Base-by-base conservation (phyloP, 2,888 invertebrate species). In the Meghimatium bilineatum region DNA sequence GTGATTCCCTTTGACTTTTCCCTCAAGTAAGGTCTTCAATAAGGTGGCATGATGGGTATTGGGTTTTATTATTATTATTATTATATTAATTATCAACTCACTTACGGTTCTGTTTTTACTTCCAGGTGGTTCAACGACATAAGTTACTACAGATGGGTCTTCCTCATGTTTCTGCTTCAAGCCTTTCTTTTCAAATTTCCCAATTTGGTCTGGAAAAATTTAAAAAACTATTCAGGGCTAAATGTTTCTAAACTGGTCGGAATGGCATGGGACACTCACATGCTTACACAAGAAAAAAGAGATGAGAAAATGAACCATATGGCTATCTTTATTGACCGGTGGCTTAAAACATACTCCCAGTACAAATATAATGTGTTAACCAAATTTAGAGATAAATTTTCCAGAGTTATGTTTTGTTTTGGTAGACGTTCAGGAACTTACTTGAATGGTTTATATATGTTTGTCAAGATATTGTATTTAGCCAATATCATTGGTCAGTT, bases 161-260 rank as follows among this genome's bases (percentile, higher is more conserved):
- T 87, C 26, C 80, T 87, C 20, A 78, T 87, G 83, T 87, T 88
- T 72, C 83, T 88, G 34, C 49, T 88, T n/a, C 86, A 86, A 72
- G 86, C 86, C 17, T 81, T 85, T 20, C 66, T 86, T n/a, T 86
- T 85, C 74, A 85, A 86, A 26, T 82, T 86, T 36, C 86, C 86
- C 29, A 80, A 86, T 36, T 17, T 86, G 49, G 3, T 85, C 6
- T 86, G 86, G 86, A 49, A 56, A 38, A 69, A 85, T 29, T 71
- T 86, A 34, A 86, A 86, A 56, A 75, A 80, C 32, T 85, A 84
- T 29, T 86, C 85, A 38, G 86, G 86, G 2, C 83, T 88, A 17
- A 86, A 86, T 60, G 86, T 87, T 67, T 80, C 77, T 8, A 87
- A 87, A 71, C 84, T 88, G 17, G 86, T 88, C 20, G 79, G 80